A percentile compares a stretch with the other conserved stretches of the same genome.
These are phyloP conservation scores for Danio jaintianensis DNA, from an alignment of 2,797 vertebrate genomes.

Conservation along the genomic window DNA sequence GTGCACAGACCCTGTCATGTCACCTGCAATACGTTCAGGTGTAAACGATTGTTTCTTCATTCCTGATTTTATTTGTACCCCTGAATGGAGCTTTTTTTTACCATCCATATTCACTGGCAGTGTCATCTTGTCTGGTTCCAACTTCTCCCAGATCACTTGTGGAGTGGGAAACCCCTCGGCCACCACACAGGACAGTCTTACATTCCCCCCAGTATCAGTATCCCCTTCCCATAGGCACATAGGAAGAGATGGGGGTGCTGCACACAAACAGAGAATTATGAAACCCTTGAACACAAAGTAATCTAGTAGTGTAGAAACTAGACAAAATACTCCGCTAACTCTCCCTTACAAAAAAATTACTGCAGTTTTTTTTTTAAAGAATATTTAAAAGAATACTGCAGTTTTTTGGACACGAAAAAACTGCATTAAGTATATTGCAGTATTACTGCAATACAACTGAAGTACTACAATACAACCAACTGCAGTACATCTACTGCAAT, in stretches of 20 bases:
- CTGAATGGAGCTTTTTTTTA: slow-evolving; percentile 41
- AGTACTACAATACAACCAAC: too few relatives aligned
- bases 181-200: slow-evolving; percentile 78
- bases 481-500: too few relatives aligned
- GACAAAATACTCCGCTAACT: too few relatives aligned
- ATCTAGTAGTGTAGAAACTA: too few relatives aligned
- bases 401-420: too few relatives aligned
- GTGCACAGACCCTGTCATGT: slow-evolving; percentile 70
- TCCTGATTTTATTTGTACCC: neutral
- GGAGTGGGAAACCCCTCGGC: slow-evolving; percentile 76
- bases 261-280: neutral
- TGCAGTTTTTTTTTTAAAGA: too few relatives aligned
- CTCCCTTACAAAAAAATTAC: too few relatives aligned
- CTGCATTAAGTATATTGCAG: too few relatives aligned
- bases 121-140: slow-evolving; percentile 72
- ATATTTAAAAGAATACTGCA: too few relatives aligned
- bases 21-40: slow-evolving; percentile 60
- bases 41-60: neutral
- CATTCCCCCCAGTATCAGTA: slow-evolving; percentile 72
- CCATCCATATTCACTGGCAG: slow-evolving; percentile 79
- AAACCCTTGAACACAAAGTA: neutral
- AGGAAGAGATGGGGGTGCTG: slow-evolving; percentile 81
- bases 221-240: slow-evolving; percentile 80
- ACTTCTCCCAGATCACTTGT: slow-evolving; percentile 80
- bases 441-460: too few relatives aligned